A percentile compares a stretch with the other conserved stretches of the same genome.
These are phyloP conservation scores for Prosopocoilus inquinatus DNA, from an alignment of 2,888 invertebrate species.

Conservation along the genomic window DNA sequence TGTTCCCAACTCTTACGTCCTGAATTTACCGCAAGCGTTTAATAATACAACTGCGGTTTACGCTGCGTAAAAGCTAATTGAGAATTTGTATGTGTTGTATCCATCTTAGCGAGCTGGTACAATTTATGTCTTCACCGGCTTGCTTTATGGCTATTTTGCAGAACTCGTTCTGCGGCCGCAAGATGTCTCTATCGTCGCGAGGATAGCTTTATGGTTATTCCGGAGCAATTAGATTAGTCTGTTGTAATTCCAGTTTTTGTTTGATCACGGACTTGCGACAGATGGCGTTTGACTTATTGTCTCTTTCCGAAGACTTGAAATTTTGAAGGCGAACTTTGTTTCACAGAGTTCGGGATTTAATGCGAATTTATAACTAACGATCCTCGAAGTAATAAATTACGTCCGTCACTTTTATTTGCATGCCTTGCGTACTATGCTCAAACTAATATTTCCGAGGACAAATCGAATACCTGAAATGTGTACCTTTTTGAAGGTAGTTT, in stretches of 20 bases:
- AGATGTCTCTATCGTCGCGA: constrained; percentile 52
- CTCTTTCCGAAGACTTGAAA: constrained; percentile 27
- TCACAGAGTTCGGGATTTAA: constrained; percentile 10
- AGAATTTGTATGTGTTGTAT: constrained; percentile 50
- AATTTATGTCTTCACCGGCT: constrained; percentile 49
- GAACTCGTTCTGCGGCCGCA: constrained; percentile 50
- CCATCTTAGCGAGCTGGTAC: constrained; percentile 41
- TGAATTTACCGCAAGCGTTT: constrained; percentile 12
- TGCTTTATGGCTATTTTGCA: constrained; percentile 51
- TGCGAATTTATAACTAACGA: constrained; percentile 6
- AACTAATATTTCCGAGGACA: background rate
- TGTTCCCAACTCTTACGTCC: no score
- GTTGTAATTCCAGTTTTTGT: constrained; percentile 50
- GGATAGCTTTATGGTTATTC: constrained; percentile 51
- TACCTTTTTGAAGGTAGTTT: no score
- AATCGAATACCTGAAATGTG: no score
- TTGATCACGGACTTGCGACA: constrained; percentile 40
- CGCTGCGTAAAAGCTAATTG: constrained; percentile 43
- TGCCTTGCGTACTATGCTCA: background rate
- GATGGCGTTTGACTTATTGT: constrained; percentile 50
- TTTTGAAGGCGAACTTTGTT: constrained; percentile 19
- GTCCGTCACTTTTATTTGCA: background rate
- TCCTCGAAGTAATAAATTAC: background rate
- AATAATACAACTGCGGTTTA: constrained; percentile 31
- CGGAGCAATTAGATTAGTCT: constrained; percentile 51